Evolutionary conservation across 1,140 invertebrate genomes (phyloP).

Genomic region (Diorhabda sublineata): DNA sequence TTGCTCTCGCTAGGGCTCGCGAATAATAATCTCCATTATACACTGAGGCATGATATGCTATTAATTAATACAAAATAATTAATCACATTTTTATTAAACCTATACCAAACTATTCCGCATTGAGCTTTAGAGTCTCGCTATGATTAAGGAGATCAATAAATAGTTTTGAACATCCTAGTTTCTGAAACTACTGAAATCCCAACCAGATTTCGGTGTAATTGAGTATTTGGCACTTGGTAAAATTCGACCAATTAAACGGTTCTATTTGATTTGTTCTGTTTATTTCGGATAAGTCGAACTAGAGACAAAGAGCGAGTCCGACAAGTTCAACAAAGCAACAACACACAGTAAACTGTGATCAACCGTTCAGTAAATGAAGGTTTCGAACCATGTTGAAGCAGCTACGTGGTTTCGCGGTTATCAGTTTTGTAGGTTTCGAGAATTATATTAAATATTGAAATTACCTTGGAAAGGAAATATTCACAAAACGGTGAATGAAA

Average conservation of each 20-base stretch:
- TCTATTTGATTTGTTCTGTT: background rate
- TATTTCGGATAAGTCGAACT: background rate
- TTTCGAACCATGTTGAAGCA: too few relatives aligned
- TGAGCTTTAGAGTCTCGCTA: background rate
- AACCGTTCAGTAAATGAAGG: background rate
- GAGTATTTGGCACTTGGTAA: conserved; percentile 1
- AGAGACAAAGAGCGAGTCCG: conserved; percentile 1
- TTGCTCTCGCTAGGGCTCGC: too few relatives aligned
- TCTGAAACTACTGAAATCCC: background rate
- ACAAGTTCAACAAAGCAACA: conserved; percentile 2
- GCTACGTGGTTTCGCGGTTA: too few relatives aligned
- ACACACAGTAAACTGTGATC: background rate
- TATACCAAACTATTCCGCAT: background rate
- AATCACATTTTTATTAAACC: too few relatives aligned
- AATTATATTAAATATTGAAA: too few relatives aligned
- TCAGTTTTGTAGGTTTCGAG: too few relatives aligned
- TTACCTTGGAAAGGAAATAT: too few relatives aligned
- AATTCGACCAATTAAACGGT: conserved; percentile 1
- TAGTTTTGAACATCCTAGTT: background rate
- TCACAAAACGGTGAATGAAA: too few relatives aligned
- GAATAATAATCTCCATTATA: too few relatives aligned
- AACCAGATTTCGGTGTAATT: background rate
- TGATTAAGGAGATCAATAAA: background rate
- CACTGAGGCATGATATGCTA: too few relatives aligned
- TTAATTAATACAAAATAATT: too few relatives aligned